Percentiles rank a stretch among this genome's conserved stretches.
Evolutionary conservation across 2,797 vertebrate species (phyloP).

Genomic region (Danionella dracula): DNA sequence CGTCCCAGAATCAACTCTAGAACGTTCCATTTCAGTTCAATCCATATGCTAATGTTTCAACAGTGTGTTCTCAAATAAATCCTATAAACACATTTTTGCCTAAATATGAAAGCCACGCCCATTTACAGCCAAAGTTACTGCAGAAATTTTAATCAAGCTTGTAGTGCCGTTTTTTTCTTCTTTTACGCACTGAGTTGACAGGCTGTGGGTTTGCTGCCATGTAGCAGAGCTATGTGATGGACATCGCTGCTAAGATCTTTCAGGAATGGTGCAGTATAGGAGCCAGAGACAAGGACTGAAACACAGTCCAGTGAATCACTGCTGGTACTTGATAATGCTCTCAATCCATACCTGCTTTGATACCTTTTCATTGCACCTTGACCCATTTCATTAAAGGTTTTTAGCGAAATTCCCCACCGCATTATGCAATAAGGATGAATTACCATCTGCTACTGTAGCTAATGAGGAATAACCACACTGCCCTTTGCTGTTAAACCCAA

Average conservation of each 20-base stretch:
- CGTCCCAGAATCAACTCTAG: background rate
- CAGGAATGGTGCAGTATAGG: constrained; percentile 14
- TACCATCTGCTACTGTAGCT: background rate
- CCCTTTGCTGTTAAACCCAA: constrained; percentile 2
- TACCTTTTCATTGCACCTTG: too few species aligned
- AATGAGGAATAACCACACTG: background rate
- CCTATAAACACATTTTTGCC: constrained; percentile 3
- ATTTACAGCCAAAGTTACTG: too few species aligned
- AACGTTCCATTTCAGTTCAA: background rate
- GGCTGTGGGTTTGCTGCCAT: background rate
- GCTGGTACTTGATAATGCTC: constrained; percentile 4
- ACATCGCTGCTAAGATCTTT: background rate
- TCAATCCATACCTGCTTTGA: too few species aligned
- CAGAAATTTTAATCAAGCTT: background rate
- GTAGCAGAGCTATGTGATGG: background rate
- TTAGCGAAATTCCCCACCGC: background rate
- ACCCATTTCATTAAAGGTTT: background rate
- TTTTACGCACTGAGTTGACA: background rate
- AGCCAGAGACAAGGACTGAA: too few species aligned
- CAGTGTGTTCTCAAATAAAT: constrained; percentile 34
- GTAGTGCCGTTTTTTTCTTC: background rate
- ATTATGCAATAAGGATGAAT: background rate
- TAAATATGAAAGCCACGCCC: constrained; percentile 16
- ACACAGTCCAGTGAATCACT: too few species aligned
- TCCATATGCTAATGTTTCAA: background rate